Percentiles rank a stretch among this genome's conserved stretches.
Conservation (phyloP, 2,797 vertebrate species). For the Brachyrhaphis roseni region DNA sequence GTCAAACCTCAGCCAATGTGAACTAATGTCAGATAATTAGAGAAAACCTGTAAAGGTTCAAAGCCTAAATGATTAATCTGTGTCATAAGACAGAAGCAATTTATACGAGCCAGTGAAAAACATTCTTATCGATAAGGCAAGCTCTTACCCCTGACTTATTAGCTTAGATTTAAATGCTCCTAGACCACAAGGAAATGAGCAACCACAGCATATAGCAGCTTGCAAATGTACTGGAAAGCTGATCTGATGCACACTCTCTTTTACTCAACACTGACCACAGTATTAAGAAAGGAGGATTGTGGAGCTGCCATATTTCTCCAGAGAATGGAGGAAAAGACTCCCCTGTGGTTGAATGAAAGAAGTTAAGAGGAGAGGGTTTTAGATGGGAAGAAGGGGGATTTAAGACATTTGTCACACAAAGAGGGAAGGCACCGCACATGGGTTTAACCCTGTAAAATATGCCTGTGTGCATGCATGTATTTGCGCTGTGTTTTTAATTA, state of each 20-base stretch:
- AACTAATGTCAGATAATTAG: not conserved
- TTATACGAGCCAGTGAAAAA: constrained; percentile 30
- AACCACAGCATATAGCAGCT: constrained; percentile 57
- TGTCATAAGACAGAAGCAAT: constrained; percentile 19
- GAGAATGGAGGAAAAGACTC: constrained; percentile 43
- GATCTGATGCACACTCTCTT: constrained; percentile 60
- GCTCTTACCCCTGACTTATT: constrained; percentile 38
- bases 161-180: constrained; percentile 33
- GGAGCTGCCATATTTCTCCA: constrained; percentile 54
- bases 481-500: constrained; percentile 54
- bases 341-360: constrained; percentile 61
- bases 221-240: constrained; percentile 47
- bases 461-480: constrained; percentile 26
- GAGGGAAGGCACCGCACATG: constrained; percentile 42
- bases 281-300: constrained; percentile 27
- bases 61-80: constrained; percentile 35
- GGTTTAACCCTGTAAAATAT: constrained; percentile 34
- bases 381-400: constrained; percentile 32
- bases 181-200: constrained; percentile 38
- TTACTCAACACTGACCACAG: constrained; percentile 59
- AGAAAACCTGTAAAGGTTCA: constrained; percentile 4
- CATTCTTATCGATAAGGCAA: constrained; percentile 33
- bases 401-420: constrained; percentile 51
- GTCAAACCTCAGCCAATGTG: not conserved
- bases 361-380: constrained; percentile 28